phyloP scores from a whole-genome alignment of 1,140 invertebrate species.

The Cherax destructor region DNA sequence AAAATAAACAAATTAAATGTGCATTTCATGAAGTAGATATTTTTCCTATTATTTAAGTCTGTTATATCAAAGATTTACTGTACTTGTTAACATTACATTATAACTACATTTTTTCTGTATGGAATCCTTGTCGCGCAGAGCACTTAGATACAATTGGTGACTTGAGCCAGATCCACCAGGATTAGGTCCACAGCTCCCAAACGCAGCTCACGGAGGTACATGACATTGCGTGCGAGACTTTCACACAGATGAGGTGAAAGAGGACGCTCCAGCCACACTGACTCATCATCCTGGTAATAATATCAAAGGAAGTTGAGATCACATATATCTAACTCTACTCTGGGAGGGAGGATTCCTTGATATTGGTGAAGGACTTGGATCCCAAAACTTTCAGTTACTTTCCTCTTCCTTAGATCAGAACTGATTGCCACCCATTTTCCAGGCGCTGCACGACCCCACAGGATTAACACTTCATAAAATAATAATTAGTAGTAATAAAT shows the following conservation, averaged over 20 bases:
- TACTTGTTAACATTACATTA: not conserved
- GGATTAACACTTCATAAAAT: no score
- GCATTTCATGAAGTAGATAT: not conserved
- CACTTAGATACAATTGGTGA: conserved; percentile 30
- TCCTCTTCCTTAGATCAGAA: no score
- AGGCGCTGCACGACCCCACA: no score
- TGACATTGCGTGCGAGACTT: conserved; percentile 27
- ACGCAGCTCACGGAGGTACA: conserved; percentile 36
- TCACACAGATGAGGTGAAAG: conserved; percentile 34
- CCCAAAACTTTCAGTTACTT: no score
- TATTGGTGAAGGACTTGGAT: no score
- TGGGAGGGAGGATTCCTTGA: no score
- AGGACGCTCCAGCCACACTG: conserved; percentile 54
- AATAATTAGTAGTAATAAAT: no score
- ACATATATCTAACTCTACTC: no score
- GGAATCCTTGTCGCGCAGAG: conserved; percentile 54
- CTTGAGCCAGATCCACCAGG: conserved; percentile 42
- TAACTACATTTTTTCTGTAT: conserved; percentile 20
- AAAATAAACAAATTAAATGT: not conserved
- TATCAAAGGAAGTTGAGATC: not conserved
- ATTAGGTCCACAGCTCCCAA: conserved; percentile 29
- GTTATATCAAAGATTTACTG: not conserved
- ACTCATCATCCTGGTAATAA: conserved; percentile 42
- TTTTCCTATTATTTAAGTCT: not conserved
- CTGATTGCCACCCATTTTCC: no score